Percentiles rank a stretch among this genome's conserved stretches.
Conservation (phyloP, 53 echinoderm and acorn worm species). For the Zoroaster sp. region DNA sequence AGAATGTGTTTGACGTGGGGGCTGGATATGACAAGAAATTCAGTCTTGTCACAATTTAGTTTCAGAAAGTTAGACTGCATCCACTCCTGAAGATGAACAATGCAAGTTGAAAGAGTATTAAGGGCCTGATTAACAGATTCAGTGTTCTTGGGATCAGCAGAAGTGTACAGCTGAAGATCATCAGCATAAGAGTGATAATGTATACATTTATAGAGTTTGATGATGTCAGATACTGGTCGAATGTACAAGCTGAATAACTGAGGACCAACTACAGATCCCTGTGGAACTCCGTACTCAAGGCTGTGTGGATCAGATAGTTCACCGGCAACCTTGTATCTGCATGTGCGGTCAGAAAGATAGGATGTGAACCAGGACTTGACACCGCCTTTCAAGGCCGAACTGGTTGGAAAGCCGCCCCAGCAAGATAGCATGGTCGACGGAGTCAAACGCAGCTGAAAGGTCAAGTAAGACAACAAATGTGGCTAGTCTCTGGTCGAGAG, state of each 20-base stretch:
- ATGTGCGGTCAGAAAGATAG: not conserved
- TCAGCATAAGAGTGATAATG: not conserved
- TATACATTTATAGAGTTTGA: not conserved
- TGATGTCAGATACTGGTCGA: not conserved
- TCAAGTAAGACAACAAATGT: not conserved
- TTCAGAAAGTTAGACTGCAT: not conserved
- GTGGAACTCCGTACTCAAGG: not conserved
- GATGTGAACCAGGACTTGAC: not conserved
- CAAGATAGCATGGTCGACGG: not conserved
- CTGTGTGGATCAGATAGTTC: not conserved
- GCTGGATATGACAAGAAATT: not conserved
- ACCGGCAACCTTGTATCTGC: not conserved
- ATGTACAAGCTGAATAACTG: not conserved
- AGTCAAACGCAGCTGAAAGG: slow-evolving; percentile 29
- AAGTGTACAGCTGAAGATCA: not conserved
- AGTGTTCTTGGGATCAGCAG: not conserved
- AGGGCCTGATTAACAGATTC: not conserved
- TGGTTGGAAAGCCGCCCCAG: not conserved
- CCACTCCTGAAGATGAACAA: not conserved
- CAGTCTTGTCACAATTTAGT: slow-evolving; percentile 1
- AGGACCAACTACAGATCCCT: slow-evolving; percentile 17
- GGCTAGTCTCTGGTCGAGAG: not conserved
- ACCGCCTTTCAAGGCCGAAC: not conserved
- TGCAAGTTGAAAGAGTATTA: not conserved
- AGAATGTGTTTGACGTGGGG: not conserved